Evolutionary conservation across 2,797 vertebrate species (phyloP).

Genomic region (Eidolon dupreanum): DNA sequence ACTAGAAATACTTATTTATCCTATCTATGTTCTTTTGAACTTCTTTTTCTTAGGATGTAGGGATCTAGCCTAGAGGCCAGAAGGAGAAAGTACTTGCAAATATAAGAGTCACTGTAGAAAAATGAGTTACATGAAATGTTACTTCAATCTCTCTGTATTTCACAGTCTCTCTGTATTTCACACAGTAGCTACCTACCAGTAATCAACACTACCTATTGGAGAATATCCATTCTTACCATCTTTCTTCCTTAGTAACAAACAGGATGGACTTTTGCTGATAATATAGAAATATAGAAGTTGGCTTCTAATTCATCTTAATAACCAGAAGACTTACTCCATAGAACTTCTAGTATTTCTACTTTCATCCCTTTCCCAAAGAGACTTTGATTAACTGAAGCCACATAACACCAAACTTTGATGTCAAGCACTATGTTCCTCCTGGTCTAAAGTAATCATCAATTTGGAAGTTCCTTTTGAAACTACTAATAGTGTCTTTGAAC

Average conservation of each 20-base stretch:
- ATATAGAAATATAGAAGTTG: neutral
- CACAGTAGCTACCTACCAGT: neutral
- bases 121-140: neutral
- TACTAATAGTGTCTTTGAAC: conserved; percentile 39
- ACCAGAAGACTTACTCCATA: neutral
- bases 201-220: neutral
- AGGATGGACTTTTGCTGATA: neutral
- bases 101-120: neutral
- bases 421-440: neutral
- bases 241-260: neutral
- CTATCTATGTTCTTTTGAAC: neutral
- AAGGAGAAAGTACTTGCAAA: neutral
- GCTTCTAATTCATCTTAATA: conserved; percentile 43
- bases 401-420: conserved; percentile 19
- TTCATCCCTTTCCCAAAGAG: neutral
- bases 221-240: neutral
- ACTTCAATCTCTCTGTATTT: neutral
- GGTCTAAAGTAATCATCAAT: conserved; percentile 33
- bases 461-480: conserved; percentile 54
- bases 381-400: conserved; percentile 54
- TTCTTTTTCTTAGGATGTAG: neutral
- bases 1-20: neutral
- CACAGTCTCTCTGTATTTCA: neutral
- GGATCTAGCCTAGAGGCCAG: neutral
- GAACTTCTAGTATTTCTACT: conserved; percentile 27